Evolutionary conservation across 1,140 invertebrate species (phyloP).

Genomic region (Drosophila seguyi): DNA sequence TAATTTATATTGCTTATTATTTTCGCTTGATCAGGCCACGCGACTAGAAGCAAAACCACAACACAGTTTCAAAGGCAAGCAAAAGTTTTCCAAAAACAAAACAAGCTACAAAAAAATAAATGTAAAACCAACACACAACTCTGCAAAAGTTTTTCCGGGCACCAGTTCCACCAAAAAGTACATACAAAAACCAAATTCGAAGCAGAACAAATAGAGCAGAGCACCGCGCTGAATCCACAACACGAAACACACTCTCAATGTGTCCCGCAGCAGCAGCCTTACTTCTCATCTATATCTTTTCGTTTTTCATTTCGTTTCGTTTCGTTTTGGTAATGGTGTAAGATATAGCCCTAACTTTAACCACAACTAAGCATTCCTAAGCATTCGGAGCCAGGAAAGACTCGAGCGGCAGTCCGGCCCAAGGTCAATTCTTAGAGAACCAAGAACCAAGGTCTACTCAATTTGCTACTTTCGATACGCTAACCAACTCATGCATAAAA

Average conservation of each 20-base stretch:
- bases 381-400: conserved; percentile 44
- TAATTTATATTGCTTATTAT: conserved; percentile 52
- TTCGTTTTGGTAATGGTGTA: conserved; percentile 39
- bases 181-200: conserved; percentile 23
- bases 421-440: conserved; percentile 75
- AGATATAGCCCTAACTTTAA: conserved; percentile 61
- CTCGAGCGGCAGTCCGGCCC: conserved; percentile 43
- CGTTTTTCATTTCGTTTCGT: conserved; percentile 1
- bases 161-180: conserved; percentile 52
- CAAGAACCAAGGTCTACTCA: conserved; percentile 50
- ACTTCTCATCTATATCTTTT: conserved; percentile 22
- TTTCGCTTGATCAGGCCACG: conserved; percentile 54
- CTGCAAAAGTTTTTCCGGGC: conserved; percentile 63
- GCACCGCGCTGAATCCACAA: conserved; percentile 63
- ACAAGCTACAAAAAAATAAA: conserved; percentile 5
- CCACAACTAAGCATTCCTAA: conserved; percentile 70
- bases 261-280: conserved; percentile 41
- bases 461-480: conserved; percentile 26
- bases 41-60: conserved; percentile 33
- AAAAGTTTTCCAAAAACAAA: conserved; percentile 52
- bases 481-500: conserved; percentile 84
- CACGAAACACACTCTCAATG: conserved; percentile 50
- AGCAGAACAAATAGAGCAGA: conserved; percentile 62
- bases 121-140: conserved; percentile 39
- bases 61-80: conserved; percentile 72